Evolutionary conservation across 2,888 invertebrate species (phyloP).

Genomic region (Lutraria lutraria): DNA sequence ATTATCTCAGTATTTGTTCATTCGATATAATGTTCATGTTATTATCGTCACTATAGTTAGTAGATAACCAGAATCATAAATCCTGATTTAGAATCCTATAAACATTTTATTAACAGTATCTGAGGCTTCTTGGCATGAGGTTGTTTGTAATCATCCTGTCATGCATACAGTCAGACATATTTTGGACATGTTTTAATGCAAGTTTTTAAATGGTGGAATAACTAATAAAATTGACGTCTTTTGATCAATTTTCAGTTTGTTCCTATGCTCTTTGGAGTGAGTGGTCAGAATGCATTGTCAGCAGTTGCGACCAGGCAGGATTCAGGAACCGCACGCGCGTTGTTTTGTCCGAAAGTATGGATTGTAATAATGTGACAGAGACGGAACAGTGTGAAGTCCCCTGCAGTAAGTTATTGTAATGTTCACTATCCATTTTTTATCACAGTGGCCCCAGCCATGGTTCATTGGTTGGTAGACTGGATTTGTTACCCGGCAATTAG

Average conservation of each 20-base stretch:
- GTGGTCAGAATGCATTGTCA: conserved; percentile 39
- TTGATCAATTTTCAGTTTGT: conserved; percentile 39
- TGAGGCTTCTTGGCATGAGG: not conserved
- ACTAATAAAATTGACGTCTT: too few relatives aligned
- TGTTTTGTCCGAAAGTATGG: not conserved
- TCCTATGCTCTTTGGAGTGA: conserved; percentile 33
- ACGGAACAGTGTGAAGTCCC: not conserved
- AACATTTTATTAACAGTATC: not conserved
- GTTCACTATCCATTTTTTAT: too few relatives aligned
- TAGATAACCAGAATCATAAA: too few relatives aligned
- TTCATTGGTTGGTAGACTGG: too few relatives aligned
- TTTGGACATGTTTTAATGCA: too few relatives aligned
- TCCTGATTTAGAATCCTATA: not conserved
- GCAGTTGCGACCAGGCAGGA: conserved; percentile 21
- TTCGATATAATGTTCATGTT: too few relatives aligned
- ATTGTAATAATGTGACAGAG: not conserved
- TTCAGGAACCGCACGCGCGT: conserved; percentile 26
- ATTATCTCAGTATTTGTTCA: not conserved
- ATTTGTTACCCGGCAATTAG: too few relatives aligned
- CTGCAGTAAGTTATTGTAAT: not conserved
- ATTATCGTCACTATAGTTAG: too few relatives aligned
- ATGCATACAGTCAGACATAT: too few relatives aligned
- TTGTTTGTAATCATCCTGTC: too few relatives aligned
- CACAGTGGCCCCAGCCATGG: too few relatives aligned
- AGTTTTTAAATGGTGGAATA: too few relatives aligned